Evolutionary conservation across 2,113 vertebrate genomes (phyloP).

Genomic region (Laticauda laticaudata): DNA sequence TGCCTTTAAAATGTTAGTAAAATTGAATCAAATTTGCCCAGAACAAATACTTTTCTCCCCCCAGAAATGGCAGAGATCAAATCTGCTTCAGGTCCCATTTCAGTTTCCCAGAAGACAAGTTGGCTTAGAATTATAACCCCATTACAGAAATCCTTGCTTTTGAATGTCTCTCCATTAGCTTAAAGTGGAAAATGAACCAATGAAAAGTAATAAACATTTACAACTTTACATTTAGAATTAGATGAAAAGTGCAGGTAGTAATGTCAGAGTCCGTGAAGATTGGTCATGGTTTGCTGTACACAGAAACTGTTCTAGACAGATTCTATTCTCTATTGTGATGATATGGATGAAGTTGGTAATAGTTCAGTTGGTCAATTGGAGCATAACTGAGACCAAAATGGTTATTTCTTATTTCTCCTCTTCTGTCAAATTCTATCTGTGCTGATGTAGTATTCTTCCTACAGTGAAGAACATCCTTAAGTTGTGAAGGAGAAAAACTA

Average conservation of each 20-base stretch:
- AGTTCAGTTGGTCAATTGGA: too few relatives aligned
- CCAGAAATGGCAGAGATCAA: neutral
- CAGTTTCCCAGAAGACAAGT: neutral
- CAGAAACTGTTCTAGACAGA: neutral
- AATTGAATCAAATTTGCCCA: neutral
- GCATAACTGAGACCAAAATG: neutral
- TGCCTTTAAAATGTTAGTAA: neutral
- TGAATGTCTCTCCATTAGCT: neutral
- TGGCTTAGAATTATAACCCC: neutral
- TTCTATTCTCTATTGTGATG: neutral
- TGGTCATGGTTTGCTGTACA: neutral
- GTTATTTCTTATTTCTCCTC: neutral
- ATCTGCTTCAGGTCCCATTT: neutral
- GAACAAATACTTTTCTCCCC: neutral
- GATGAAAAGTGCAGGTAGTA: neutral
- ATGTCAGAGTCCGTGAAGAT: neutral
- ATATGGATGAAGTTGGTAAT: neutral
- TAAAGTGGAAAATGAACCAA: neutral
- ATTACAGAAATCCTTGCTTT: neutral
- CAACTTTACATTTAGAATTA: neutral
- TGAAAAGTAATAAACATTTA: neutral
- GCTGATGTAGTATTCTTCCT: neutral
- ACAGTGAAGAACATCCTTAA: neutral
- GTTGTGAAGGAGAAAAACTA: neutral
- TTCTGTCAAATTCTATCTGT: neutral